These are phyloP conservation scores for Akabosia matsudoensis DNA, from an alignment of 1,140 invertebrate genomes.

Conservation along the genomic window DNA sequence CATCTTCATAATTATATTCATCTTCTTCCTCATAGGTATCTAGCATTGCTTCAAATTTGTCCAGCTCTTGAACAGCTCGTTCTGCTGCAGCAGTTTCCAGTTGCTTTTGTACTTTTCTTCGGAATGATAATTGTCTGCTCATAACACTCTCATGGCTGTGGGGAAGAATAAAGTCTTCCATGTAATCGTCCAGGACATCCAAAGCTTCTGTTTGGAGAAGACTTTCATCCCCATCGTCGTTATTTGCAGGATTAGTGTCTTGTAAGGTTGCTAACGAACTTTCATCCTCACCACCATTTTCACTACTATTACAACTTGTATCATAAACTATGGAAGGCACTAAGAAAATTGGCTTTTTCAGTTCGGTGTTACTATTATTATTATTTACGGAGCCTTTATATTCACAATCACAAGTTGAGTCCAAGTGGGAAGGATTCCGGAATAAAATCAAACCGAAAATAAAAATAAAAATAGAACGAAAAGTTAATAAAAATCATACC, in stretches of 20 bases:
- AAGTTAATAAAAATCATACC: not conserved
- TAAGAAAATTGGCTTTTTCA: slow-evolving; percentile 1
- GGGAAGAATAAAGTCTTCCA: slow-evolving; percentile 51
- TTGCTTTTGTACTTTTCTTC: slow-evolving; percentile 49
- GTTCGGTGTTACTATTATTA: no score
- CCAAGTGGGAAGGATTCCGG: not conserved
- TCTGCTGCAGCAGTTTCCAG: slow-evolving; percentile 50
- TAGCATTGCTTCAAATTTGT: slow-evolving; percentile 49
- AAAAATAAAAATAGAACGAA: not conserved
- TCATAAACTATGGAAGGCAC: slow-evolving; percentile 15
- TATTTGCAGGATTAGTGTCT: not conserved
- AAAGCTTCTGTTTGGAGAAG: not conserved
- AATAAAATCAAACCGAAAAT: slow-evolving; percentile 6
- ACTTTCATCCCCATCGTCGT: not conserved
- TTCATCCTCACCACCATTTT: not conserved
- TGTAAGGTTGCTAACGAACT: slow-evolving; percentile 6
- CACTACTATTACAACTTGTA: not conserved
- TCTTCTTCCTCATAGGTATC: slow-evolving; percentile 48
- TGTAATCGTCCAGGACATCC: slow-evolving; percentile 50
- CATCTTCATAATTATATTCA: slow-evolving; percentile 32
- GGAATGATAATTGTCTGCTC: slow-evolving; percentile 50
- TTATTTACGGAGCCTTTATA: no score
- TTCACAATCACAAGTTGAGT: not conserved
- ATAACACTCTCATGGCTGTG: slow-evolving; percentile 51
- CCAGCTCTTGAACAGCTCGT: slow-evolving; percentile 49